Evolutionary conservation across 2,113 vertebrate species (phyloP).

Genomic region (Brachypodius melanocephalos): DNA sequence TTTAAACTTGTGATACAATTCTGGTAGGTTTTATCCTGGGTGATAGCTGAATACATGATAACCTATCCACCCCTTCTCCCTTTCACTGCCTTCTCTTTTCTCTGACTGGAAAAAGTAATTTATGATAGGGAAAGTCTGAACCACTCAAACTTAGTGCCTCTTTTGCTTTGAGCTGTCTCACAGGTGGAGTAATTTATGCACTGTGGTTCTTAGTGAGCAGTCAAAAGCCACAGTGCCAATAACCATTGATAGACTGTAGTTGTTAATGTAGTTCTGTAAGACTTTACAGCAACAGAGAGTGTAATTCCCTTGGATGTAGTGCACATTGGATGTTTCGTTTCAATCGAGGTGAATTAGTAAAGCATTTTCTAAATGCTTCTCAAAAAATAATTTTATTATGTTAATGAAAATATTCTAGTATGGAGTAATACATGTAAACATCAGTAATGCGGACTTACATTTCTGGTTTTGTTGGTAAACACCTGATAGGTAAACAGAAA

Average conservation of each 20-base stretch:
- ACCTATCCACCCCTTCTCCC: not conserved
- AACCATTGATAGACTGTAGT: conserved; percentile 56
- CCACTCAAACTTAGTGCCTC: conserved; percentile 13
- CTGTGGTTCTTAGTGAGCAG: conserved; percentile 47
- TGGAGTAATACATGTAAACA: not conserved
- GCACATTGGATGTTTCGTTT: conserved; percentile 46
- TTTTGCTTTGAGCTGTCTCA: conserved; percentile 42
- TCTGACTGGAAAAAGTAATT: not conserved
- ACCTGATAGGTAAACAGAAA: not conserved
- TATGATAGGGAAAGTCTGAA: not conserved
- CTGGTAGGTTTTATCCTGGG: not conserved
- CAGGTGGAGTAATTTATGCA: conserved; percentile 54
- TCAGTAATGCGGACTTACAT: not conserved
- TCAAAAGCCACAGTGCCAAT: conserved; percentile 53
- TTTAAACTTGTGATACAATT: not conserved
- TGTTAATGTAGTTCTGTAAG: conserved; percentile 41
- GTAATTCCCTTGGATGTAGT: conserved; percentile 29
- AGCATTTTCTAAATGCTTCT: conserved; percentile 33
- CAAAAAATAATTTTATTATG: conserved; percentile 15
- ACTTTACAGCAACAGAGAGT: not conserved
- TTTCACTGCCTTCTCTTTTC: not conserved
- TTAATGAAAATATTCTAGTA: conserved; percentile 39
- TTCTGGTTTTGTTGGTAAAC: not conserved
- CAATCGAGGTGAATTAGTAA: conserved; percentile 29
- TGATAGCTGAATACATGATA: not conserved